These are phyloP conservation scores for Tadarida brasiliensis DNA, from an alignment of 2,797 vertebrate species.

Conservation along the genomic window DNA sequence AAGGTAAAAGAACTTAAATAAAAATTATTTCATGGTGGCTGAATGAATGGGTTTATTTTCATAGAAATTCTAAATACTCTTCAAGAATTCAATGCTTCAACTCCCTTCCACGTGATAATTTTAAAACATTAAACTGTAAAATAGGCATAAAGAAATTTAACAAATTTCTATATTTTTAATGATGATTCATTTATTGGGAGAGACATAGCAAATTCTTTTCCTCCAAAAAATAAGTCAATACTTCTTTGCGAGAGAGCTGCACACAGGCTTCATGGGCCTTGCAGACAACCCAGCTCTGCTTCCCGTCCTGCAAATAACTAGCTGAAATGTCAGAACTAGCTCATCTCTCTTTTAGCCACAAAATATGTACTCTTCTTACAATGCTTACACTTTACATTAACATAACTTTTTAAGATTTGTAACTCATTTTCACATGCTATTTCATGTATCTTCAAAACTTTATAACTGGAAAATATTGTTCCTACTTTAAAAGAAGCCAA, in stretches of 20 bases:
- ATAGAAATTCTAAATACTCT: background rate
- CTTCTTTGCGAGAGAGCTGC: background rate
- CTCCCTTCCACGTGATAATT: background rate
- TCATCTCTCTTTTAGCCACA: background rate
- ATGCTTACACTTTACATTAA: background rate
- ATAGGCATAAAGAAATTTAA: conserved; percentile 19
- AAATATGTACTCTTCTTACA: background rate
- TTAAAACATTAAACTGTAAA: conserved; percentile 58
- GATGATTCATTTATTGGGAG: background rate
- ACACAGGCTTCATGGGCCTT: background rate
- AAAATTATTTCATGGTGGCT: background rate
- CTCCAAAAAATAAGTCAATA: background rate
- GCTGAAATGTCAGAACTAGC: background rate
- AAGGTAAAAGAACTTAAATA: background rate
- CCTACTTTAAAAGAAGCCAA: background rate
- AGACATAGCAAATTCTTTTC: background rate
- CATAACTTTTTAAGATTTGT: background rate
- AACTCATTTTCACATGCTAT: background rate
- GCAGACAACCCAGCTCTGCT: background rate
- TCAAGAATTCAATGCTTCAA: background rate
- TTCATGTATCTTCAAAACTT: background rate
- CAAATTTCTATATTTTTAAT: background rate
- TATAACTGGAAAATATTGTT: background rate
- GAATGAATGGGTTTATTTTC: background rate
- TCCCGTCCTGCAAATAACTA: background rate